A percentile compares a stretch with the other conserved stretches of the same genome.
Evolutionary conservation across 2,888 invertebrate species (phyloP).

Genomic region (Caenorhabditis parvicauda): DNA sequence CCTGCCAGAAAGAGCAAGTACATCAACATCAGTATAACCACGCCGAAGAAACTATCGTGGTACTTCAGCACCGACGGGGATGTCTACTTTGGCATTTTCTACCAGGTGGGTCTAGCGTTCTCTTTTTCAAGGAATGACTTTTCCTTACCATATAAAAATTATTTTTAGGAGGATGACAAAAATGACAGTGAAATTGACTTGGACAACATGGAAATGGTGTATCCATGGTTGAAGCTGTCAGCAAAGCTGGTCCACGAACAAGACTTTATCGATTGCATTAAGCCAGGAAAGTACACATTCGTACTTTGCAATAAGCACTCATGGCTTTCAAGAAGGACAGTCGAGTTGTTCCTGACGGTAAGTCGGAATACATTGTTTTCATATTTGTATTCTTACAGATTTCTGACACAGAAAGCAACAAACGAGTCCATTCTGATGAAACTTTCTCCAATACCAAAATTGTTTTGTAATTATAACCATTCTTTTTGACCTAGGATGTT

Average conservation of each 20-base stretch:
- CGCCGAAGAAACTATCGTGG: constrained; percentile 48
- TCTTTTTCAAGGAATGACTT: background rate
- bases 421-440: constrained; percentile 42
- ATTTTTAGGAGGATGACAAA: constrained; percentile 21
- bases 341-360: constrained; percentile 34
- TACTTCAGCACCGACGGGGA: constrained; percentile 61
- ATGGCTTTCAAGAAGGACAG: constrained; percentile 44
- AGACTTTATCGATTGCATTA: constrained; percentile 40
- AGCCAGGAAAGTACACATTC: constrained; percentile 38
- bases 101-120: constrained; percentile 23
- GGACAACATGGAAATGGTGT: constrained; percentile 56
- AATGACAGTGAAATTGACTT: constrained; percentile 37
- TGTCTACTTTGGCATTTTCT: constrained; percentile 59
- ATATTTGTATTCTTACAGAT: constrained; percentile 23
- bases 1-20: constrained; percentile 48
- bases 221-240: constrained; percentile 56
- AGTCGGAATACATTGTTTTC: background rate
- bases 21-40: constrained; percentile 44
- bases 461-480: background rate
- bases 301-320: constrained; percentile 59
- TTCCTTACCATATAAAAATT: background rate
- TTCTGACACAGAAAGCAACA: constrained; percentile 25
- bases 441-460: constrained; percentile 7
- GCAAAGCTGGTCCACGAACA: constrained; percentile 60
- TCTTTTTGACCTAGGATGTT: no score